These are phyloP conservation scores for Drosophila kambysellisi DNA, from an alignment of 2,888 invertebrate species.

Conservation along the genomic window DNA sequence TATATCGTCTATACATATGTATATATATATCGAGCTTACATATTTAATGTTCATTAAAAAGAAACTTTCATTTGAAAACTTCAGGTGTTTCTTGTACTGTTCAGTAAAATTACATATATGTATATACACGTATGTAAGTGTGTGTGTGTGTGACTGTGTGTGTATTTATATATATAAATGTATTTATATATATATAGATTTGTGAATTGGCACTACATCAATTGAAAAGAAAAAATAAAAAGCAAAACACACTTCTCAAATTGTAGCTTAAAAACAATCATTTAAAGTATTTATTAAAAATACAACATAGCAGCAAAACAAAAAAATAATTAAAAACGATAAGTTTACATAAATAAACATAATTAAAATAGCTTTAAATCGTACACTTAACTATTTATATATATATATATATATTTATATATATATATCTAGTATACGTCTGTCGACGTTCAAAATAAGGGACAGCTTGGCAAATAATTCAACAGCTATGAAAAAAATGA, in stretches of 20 bases:
- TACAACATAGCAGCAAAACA: constrained; percentile 59
- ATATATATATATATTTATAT: constrained; percentile 3
- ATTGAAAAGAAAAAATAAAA: constrained; percentile 10
- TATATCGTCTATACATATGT: constrained; percentile 52
- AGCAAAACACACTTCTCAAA: constrained; percentile 23
- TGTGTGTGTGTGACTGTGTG: constrained; percentile 15
- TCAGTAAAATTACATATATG: constrained; percentile 74
- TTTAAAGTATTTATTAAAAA: constrained; percentile 68
- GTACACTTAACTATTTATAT: constrained; percentile 38
- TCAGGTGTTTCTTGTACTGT: constrained; percentile 85
- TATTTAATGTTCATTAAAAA: constrained; percentile 71
- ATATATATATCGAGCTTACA: constrained; percentile 50
- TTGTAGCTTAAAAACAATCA: constrained; percentile 42
- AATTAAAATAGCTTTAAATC: constrained; percentile 35
- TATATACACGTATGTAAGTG: constrained; percentile 33
- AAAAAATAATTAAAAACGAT: constrained; percentile 39
- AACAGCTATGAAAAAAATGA: constrained; percentile 50
- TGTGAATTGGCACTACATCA: constrained; percentile 23
- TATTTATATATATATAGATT: constrained; percentile 14
- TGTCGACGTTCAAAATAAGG: constrained; percentile 44
- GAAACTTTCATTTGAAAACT: constrained; percentile 84
- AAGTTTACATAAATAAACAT: constrained; percentile 36
- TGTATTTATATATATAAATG: constrained; percentile 17
- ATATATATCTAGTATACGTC: constrained; percentile 27
- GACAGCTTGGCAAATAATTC: constrained; percentile 55